Evolutionary conservation across 2,888 invertebrate genomes (phyloP), one percentile per base, ranked within the genome.

Genomic region (Gasteruption jaculator): DNA sequence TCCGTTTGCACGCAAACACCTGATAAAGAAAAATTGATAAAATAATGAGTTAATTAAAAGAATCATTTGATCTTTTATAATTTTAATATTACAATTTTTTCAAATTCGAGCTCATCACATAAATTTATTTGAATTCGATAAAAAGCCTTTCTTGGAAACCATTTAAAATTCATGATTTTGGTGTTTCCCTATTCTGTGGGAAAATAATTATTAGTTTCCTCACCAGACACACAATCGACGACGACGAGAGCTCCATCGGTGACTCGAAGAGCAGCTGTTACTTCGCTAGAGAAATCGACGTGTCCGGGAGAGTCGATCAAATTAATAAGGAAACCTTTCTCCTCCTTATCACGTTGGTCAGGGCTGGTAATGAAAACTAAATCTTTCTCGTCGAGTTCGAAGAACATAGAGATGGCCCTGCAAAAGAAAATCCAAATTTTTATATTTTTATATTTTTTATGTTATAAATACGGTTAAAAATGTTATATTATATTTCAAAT

Each of bases 1-100:
- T 99, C 99, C 24, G 99, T 99, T 77, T 99, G 99, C 60, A 99
- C 99, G 71, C 99, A 99, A 54, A 99, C 99, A 80, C 99, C 97
- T n/a, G n/a, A n/a, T n/a, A n/a, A n/a, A n/a, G 45, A 43, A 20
- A 40, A 46, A 36, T 36, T 4, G 5, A 36, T 4, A 19, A 26
- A 35, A 21, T 24, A 27, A 25, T n/a, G 26, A 29, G 27, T 36
- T 33, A n/a, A n/a, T n/a, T n/a, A n/a, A n/a, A n/a, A n/a, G n/a
- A n/a, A n/a, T n/a, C n/a, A n/a, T n/a, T n/a, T n/a, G n/a, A n/a
- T n/a, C n/a, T n/a, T n/a, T n/a, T n/a, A n/a, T n/a, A n/a, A n/a
- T n/a, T n/a, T n/a, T n/a, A n/a, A n/a, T n/a, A n/a, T n/a, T n/a
- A n/a, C n/a, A n/a, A n/a, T n/a, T n/a, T n/a, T n/a, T n/a, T n/a